Percentiles rank a stretch among this genome's conserved stretches.
phyloP scores from a whole-genome alignment of 1,140 invertebrate species.

The Anthonomus grandis region DNA sequence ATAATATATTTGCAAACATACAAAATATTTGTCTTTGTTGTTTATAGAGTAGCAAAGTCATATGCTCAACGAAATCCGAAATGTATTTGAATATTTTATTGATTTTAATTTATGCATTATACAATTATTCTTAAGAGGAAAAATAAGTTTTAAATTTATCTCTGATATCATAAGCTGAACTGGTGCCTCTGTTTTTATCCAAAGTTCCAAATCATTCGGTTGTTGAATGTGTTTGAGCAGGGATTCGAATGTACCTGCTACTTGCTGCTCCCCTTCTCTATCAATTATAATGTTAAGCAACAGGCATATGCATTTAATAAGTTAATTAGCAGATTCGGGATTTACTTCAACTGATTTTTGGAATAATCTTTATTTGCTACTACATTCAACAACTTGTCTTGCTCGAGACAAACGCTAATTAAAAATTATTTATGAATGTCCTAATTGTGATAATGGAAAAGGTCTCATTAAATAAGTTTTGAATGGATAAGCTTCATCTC shows the following conservation, averaged over 20 bases:
- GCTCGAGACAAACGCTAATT: neutral
- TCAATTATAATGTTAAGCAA: slow-evolving; percentile 23
- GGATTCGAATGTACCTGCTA: slow-evolving; percentile 1
- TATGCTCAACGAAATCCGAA: too few relatives aligned
- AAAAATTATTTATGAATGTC: neutral
- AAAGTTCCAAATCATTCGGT: slow-evolving; percentile 2
- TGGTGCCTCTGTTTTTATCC: slow-evolving; percentile 7
- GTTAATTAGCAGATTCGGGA: slow-evolving; percentile 1
- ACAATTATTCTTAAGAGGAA: slow-evolving; percentile 5
- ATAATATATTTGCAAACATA: too few relatives aligned
- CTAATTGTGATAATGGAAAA: slow-evolving; percentile 5
- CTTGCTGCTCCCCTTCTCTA: slow-evolving; percentile 11
- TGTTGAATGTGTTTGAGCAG: slow-evolving; percentile 1
- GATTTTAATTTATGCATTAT: too few relatives aligned
- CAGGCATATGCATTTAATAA: slow-evolving; percentile 12
- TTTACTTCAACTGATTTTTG: neutral
- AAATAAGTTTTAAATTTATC: slow-evolving; percentile 17
- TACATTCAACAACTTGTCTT: neutral
- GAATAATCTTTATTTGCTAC: neutral
- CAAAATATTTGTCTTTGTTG: too few relatives aligned
- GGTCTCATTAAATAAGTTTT: slow-evolving; percentile 7
- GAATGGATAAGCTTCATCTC: slow-evolving; percentile 1
- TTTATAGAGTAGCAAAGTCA: too few relatives aligned
- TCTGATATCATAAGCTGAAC: slow-evolving; percentile 12
- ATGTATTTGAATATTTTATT: too few relatives aligned